Evolutionary conservation across 1,140 invertebrate genomes (phyloP).

Genomic region (Euwallacea similis): DNA sequence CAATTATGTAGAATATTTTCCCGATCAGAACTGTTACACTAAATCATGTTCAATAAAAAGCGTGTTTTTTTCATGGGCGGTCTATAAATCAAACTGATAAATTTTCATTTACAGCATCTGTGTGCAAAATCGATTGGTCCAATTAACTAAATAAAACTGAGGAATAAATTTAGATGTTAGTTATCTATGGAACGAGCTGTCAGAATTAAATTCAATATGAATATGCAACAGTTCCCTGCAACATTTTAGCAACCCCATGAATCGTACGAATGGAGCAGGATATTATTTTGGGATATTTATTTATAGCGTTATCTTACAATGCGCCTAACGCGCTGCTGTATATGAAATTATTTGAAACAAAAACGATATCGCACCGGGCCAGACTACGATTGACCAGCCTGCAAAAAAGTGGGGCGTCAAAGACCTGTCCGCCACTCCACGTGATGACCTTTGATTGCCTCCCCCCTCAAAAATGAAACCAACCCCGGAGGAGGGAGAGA

Average conservation of each 20-base stretch:
- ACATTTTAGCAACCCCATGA: constrained; percentile 17
- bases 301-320: no score
- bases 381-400: no score
- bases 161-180: constrained; percentile 30
- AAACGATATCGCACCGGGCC: no score
- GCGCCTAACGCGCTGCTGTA: no score
- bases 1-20: not conserved
- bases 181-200: constrained; percentile 27
- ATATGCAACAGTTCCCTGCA: constrained; percentile 28
- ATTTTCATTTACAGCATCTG: constrained; percentile 23
- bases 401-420: no score
- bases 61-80: constrained; percentile 12
- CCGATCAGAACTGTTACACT: not conserved
- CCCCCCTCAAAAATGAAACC: no score
- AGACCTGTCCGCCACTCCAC: no score
- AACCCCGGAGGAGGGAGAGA: no score
- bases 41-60: constrained; percentile 1
- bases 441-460: no score
- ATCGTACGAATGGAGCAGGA: constrained; percentile 14
- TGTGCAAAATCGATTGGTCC: constrained; percentile 19
- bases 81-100: constrained; percentile 27
- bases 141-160: constrained; percentile 31
- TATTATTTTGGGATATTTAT: constrained; percentile 1
- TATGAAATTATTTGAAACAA: no score
- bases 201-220: constrained; percentile 29